Evolutionary conservation across 2,113 vertebrate species (phyloP).

Genomic region (Prietella phreatophila): DNA sequence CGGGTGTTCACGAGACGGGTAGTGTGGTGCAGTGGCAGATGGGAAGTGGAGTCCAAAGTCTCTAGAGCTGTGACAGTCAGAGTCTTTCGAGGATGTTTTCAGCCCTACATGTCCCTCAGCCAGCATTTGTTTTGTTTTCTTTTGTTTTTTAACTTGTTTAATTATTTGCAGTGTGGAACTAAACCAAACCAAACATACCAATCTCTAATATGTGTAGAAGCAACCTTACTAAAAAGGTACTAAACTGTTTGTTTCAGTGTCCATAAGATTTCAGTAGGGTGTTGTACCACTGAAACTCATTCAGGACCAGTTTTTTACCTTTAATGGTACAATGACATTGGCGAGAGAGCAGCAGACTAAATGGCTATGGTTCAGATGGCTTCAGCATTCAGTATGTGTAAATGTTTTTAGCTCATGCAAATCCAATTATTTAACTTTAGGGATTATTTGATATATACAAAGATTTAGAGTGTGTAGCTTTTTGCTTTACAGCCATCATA

Average conservation of each 20-base stretch:
- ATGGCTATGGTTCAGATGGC: not conserved
- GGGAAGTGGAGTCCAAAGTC: too few relatives aligned
- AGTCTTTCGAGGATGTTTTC: not conserved
- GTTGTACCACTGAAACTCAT: not conserved
- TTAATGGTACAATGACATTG: not conserved
- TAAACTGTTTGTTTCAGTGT: not conserved
- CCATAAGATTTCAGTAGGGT: too few relatives aligned
- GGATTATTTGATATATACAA: constrained; percentile 39
- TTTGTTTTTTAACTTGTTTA: not conserved
- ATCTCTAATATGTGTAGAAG: not conserved
- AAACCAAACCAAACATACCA: not conserved
- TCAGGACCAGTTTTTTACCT: not conserved
- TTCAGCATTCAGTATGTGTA: not conserved
- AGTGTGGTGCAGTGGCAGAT: too few relatives aligned
- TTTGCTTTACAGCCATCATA: constrained; percentile 35
- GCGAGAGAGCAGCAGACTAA: not conserved
- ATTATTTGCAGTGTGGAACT: not conserved
- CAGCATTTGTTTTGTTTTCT: not conserved
- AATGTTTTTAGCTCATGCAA: constrained; percentile 22
- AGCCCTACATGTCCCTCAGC: not conserved
- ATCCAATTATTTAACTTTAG: constrained; percentile 33
- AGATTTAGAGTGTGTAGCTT: constrained; percentile 6
- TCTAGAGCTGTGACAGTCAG: too few relatives aligned
- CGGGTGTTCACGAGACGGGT: too few relatives aligned
- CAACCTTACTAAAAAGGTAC: not conserved